Percentiles rank a stretch among this genome's conserved stretches.
phyloP scores from a whole-genome alignment of 2,888 invertebrate species.

The Caenorhabditis angaria region DNA sequence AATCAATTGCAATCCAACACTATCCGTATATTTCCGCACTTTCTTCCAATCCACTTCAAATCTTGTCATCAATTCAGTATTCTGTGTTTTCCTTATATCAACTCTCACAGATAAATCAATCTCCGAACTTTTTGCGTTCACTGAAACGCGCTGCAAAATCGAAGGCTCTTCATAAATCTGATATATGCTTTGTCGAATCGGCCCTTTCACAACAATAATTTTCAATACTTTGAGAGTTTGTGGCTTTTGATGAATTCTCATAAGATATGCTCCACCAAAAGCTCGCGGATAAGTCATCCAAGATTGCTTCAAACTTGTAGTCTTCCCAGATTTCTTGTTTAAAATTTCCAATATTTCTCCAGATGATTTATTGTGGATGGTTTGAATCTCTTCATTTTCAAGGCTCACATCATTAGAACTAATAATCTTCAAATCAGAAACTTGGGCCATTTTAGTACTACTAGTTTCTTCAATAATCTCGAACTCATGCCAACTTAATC shows the following conservation, averaged over 20 bases:
- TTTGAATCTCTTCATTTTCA: neutral
- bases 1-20: conserved; percentile 56
- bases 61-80: conserved; percentile 48
- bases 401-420: neutral
- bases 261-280: conserved; percentile 55
- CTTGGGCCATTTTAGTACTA: neutral
- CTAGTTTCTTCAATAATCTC: neutral
- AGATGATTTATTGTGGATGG: neutral
- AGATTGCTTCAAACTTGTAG: conserved; percentile 6
- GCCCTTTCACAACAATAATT: conserved; percentile 21
- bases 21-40: conserved; percentile 36
- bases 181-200: conserved; percentile 36
- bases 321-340: neutral
- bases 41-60: conserved; percentile 22
- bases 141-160: conserved; percentile 33
- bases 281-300: conserved; percentile 13
- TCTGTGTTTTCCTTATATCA: conserved; percentile 42
- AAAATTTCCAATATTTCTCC: conserved; percentile 21
- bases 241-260: conserved; percentile 36
- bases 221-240: neutral
- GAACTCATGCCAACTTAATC: neutral
- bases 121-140: conserved; percentile 28
- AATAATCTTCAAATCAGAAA: neutral
- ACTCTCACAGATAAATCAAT: conserved; percentile 42
- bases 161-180: conserved; percentile 21